Percentiles rank a stretch among this genome's conserved stretches.
phyloP scores from a whole-genome alignment of 2,888 invertebrate species.

The Leucoma salicis region DNA sequence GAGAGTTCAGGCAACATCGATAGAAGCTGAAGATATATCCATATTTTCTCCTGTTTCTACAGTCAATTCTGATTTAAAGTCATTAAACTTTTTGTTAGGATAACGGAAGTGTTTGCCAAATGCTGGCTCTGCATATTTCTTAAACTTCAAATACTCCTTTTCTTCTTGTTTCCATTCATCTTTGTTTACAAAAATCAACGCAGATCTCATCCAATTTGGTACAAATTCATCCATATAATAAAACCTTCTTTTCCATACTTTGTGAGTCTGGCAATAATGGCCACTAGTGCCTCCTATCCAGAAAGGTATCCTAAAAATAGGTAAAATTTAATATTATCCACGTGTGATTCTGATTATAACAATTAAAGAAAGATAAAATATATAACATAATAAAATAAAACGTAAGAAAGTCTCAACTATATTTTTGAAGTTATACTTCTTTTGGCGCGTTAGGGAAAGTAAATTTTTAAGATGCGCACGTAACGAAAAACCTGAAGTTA shows the following conservation, averaged over 20 bases:
- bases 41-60: conserved; percentile 38
- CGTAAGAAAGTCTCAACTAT: too few species aligned
- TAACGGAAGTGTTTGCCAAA: conserved; percentile 57
- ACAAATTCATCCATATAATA: conserved; percentile 59
- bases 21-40: conserved; percentile 21
- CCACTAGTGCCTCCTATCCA: conserved; percentile 55
- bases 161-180: conserved; percentile 56
- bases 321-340: too few species aligned
- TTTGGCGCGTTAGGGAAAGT: too few species aligned
- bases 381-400: too few species aligned
- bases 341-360: too few species aligned
- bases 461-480: too few species aligned
- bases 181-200: conserved; percentile 47
- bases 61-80: conserved; percentile 42
- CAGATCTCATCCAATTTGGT: conserved; percentile 48
- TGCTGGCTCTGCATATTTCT: conserved; percentile 49
- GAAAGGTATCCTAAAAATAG: conserved; percentile 44
- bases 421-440: too few species aligned
- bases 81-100: conserved; percentile 40
- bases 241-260: conserved; percentile 55
- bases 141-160: conserved; percentile 43
- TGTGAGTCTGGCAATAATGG: conserved; percentile 50
- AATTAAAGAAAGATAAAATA: too few species aligned
- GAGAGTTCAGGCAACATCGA: too few species aligned
- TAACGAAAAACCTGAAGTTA: too few species aligned